A percentile compares a stretch with the other conserved stretches of the same genome.
Evolutionary conservation across 1,140 invertebrate species (phyloP).

Genomic region (Lasioglossum albipes): DNA sequence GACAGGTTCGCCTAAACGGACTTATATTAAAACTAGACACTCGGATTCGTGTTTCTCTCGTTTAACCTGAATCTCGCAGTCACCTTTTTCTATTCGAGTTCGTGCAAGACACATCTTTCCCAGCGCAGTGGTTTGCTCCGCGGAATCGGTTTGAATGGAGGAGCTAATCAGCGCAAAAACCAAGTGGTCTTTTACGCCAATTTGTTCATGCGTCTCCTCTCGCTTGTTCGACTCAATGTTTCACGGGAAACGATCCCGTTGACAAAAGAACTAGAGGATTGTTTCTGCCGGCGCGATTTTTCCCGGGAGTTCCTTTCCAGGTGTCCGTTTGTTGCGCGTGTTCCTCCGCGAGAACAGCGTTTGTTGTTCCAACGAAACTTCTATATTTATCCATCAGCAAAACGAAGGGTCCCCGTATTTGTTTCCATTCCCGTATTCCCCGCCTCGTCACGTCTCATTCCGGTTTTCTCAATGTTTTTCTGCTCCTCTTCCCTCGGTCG

Average conservation of each 20-base stretch:
- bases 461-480: conserved; percentile 37
- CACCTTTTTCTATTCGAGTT: neutral
- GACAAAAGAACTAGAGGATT: conserved; percentile 1
- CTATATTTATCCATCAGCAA: conserved; percentile 60
- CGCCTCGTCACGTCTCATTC: conserved; percentile 38
- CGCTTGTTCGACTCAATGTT: conserved; percentile 11
- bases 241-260: conserved; percentile 10
- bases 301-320: conserved; percentile 24
- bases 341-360: conserved; percentile 5
- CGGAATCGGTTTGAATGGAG: conserved; percentile 50
- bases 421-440: conserved; percentile 50
- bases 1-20: neutral
- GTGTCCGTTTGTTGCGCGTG: conserved; percentile 8
- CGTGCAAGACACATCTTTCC: conserved; percentile 9
- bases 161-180: conserved; percentile 32
- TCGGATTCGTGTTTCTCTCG: neutral
- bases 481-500: neutral
- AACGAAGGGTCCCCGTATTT: conserved; percentile 45
- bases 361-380: conserved; percentile 48
- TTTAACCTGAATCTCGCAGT: neutral
- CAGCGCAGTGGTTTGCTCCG: conserved; percentile 26
- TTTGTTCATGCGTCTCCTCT: conserved; percentile 50
- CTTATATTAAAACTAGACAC: neutral
- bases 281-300: neutral
- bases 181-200: conserved; percentile 38